Evolutionary conservation across 2,888 invertebrate genomes (phyloP), one percentile per base, ranked within the genome.

Genomic region (Crocallis elinguaria): DNA sequence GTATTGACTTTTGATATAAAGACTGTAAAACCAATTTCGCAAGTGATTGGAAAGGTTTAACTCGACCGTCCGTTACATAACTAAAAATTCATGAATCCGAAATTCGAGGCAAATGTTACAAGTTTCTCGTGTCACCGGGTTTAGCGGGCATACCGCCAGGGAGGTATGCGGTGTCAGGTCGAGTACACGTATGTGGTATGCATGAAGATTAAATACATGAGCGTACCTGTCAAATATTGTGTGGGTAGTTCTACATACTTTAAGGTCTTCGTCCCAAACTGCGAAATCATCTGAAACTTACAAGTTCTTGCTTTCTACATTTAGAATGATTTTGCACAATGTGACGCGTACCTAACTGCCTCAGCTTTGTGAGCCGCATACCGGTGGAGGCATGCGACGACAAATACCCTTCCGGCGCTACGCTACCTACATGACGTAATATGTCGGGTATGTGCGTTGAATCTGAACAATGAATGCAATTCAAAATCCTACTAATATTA

Each of bases 341-440:
- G 38, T 50, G 23, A 33, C 50, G 27, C 32, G 32, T 32, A 13
- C 13, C 25, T 29, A 29, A 17, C 29, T 5, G 25, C 12, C 9
- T 14, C 19, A 21, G 41, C 36, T 45, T 27, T 45, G 45, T 19
- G 36, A 41, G 19, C 13, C 17, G 11, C 30, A 21, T 21, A n/a
- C 30, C 42, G 23, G 19, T 17, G 12, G 17, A 30, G 39, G 50
- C 7, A 44, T 44, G 50, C 21, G 33, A 27, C 44, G 43, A 38
- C 38, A 27, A 38, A 25, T 41, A 16, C 42, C 32, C 8, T 1
- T 12, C 17, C 35, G n/a, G 4, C 5, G 3, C 21, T 8, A 12
- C 0, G 8, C 17, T 29, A 29, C 36, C 14, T 17, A 21, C 14
- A 9, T 23, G 38, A 16, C 23, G 39, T 39, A 48, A 48, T 37